A percentile compares a stretch with the other conserved stretches of the same genome.
Conservation (phyloP, 2,888 invertebrate genomes). For the Pherbina coryleti region DNA sequence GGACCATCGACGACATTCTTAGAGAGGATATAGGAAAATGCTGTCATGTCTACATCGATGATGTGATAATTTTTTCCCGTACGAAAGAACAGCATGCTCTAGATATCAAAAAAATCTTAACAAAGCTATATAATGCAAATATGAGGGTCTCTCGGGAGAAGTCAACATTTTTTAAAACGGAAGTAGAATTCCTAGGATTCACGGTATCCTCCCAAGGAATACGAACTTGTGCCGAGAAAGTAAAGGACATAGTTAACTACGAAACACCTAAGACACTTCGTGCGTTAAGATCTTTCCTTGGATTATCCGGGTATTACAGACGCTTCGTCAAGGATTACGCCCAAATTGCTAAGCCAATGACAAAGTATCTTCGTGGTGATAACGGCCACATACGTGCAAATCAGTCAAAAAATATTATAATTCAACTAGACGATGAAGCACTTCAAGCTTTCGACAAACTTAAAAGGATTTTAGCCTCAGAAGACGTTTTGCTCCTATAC, state of each 20-base stretch:
- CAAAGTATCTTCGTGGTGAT: conserved; percentile 26
- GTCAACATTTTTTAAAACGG: neutral
- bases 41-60: conserved; percentile 27
- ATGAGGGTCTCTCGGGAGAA: neutral
- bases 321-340: neutral
- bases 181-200: neutral
- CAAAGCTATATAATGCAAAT: neutral
- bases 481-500: conserved; percentile 27
- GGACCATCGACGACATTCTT: no score
- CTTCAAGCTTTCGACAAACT: conserved; percentile 22
- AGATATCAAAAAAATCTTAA: neutral
- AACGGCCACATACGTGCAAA: neutral
- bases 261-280: neutral
- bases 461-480: conserved; percentile 15
- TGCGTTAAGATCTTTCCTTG: conserved; percentile 26
- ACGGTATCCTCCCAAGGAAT: neutral
- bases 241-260: neutral
- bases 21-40: no score
- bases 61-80: conserved; percentile 34
- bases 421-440: conserved; percentile 25
- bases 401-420: neutral
- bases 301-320: conserved; percentile 14
- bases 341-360: conserved; percentile 15
- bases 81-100: neutral
- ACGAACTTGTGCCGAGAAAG: neutral